Base-by-base conservation (phyloP, 2,113 vertebrate species). In the Neoarius graeffei region DNA sequence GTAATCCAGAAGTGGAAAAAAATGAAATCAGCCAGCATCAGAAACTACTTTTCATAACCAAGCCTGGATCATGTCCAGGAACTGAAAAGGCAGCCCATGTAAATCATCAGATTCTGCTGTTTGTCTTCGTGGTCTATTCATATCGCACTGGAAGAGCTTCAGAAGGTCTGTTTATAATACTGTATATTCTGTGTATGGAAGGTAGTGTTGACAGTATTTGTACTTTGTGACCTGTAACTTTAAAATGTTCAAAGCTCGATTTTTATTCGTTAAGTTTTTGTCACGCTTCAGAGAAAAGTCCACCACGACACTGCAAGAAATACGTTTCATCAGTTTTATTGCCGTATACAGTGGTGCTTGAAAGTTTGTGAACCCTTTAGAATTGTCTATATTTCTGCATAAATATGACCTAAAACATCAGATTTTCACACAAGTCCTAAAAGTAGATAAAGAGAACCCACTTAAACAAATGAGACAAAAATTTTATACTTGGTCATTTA, bases 1-100 rank as follows among this genome's bases (percentile, higher is more conserved):
- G 85, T 76, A 86, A 86, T 15, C 77, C 50, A 87, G 76, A 82
- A 66, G 48, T 84, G 42, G 86, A 56, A 86, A 66, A 81, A 76
- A 67, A 77, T 30, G 42, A 86, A 82, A 76, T 25, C 15, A 66
- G 67, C 73, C 67, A 56, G 4, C 77, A 71, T 85, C 15, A 20
- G 35, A 62, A 89, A 85, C 35, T 80, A 30, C 73, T 83, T 86
- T 85, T 57, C 27, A 82, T 57, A 76, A 23, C 50, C 69, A 84
- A 64, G 54, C 48, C 30, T 67, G 25, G 82, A 81, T 15, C n/a
- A 69, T 48, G 52, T 42, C n/a, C 25, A 50, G n/a, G n/a, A 54
- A 81, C 54, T 64, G 25, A 60, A 84, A n/a, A 27, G 11, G 50
- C 60, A 74, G 64, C 52, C 19, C 14, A 13, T 73, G 20, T 23